Evolutionary conservation across 2,113 vertebrate genomes (phyloP).

Genomic region (Pipra filicauda): DNA sequence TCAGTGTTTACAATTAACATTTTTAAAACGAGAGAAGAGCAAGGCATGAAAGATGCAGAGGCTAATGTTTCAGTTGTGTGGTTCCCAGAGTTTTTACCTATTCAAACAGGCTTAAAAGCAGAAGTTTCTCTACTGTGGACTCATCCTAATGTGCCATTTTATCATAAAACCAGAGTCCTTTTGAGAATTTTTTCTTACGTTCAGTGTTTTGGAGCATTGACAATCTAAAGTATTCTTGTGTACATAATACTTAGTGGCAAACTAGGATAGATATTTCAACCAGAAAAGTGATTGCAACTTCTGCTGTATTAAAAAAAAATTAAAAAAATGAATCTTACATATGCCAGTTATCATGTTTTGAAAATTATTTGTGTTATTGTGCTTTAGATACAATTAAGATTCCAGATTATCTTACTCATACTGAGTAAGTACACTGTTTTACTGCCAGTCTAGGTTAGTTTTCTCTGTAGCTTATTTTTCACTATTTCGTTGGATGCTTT

Average conservation of each 20-base stretch:
- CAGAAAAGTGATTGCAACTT: neutral
- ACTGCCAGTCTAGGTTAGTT: neutral
- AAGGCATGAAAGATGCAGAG: neutral
- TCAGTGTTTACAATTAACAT: neutral
- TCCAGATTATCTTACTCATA: neutral
- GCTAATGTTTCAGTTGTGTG: neutral
- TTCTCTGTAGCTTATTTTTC: conserved; percentile 20
- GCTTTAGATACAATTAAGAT: neutral
- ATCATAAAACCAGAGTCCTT: neutral
- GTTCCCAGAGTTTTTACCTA: neutral
- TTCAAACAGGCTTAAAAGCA: neutral
- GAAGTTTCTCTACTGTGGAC: neutral
- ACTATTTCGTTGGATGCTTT: neutral
- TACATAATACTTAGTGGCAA: neutral
- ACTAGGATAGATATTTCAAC: neutral
- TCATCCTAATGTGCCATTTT: neutral
- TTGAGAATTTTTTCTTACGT: neutral
- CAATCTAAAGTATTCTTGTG: neutral
- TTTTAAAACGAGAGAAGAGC: neutral
- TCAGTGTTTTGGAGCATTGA: neutral
- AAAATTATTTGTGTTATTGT: neutral
- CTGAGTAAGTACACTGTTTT: neutral
- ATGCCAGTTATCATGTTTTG: neutral
- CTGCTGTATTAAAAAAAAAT: neutral
- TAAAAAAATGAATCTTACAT: neutral